Conservation (phyloP, 2,888 invertebrate species). For the Anoncus sp. region DNA sequence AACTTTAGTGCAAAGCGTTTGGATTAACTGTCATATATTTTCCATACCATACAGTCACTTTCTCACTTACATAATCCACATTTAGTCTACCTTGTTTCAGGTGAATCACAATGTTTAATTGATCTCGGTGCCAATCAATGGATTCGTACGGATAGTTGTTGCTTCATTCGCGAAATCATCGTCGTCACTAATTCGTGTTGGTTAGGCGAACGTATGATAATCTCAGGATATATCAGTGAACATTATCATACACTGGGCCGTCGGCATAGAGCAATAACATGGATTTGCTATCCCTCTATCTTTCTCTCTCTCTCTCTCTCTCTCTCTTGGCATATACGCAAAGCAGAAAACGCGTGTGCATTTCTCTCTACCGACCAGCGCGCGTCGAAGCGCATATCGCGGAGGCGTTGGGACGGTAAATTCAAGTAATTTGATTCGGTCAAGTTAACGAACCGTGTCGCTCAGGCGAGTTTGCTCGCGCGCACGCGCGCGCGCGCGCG, state of each 20-base stretch:
- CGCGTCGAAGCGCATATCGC: conserved; percentile 70
- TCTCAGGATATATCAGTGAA: conserved; percentile 20
- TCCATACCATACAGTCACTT: no score
- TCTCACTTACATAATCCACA: no score
- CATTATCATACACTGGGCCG: conserved; percentile 1
- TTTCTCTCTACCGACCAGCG: conserved; percentile 36
- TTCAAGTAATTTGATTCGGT: conserved; percentile 81
- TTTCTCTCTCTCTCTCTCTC: neutral
- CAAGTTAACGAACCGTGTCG: conserved; percentile 81
- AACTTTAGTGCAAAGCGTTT: no score
- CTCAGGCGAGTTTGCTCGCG: conserved; percentile 67
- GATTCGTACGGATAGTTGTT: neutral
- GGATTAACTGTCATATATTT: no score
- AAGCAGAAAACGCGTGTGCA: neutral
- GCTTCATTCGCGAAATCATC: conserved; percentile 17
- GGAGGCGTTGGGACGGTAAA: conserved; percentile 79
- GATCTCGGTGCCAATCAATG: conserved; percentile 26
- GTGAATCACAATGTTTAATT: conserved; percentile 17
- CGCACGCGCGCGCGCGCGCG: no score
- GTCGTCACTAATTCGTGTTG: conserved; percentile 21
- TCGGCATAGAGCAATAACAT: neutral
- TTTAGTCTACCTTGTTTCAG: no score
- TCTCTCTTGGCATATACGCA: no score
- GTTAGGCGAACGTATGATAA: conserved; percentile 34
- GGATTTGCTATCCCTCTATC: neutral